Evolutionary conservation across 2,113 vertebrate genomes (phyloP), one percentile per base, ranked within the genome.

Genomic region (Rhinolophus sinicus): DNA sequence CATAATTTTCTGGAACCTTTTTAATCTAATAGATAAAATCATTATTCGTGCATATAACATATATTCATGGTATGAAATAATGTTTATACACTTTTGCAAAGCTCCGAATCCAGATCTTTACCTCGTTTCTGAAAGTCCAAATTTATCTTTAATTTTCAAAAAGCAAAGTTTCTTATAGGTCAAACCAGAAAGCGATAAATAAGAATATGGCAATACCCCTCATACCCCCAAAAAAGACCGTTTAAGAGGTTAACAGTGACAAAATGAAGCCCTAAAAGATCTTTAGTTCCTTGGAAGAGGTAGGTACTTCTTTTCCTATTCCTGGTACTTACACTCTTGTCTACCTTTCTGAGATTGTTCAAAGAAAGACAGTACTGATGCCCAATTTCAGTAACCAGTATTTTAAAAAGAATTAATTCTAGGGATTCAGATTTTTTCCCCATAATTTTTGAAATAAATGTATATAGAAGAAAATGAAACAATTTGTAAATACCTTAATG

Each of bases 361-460:
- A 56, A 1, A 77, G 58, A 89, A 73, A 88, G 5, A 5, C 6
- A 14, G 5, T 70, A 22, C 50, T 90, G 2, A 72, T 35, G 13
- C n/a, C 33, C 26, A 28, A 1, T 75, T 86, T 73, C 15, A 58
- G 60, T 70, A 40, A 19, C 44, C n/a, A 26, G 8, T 83, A 38
- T 67, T 83, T 88, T 86, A 87, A 38, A 90, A 78, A 94, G 21
- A 52, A 50, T 75, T 52, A 73, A 40, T 93, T 83, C 67, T 56
- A 91, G 28, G 24, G 33, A 86, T 81, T 90, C 35, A n/a, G 65
- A 3, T 64, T 75, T 54, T 50, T 11, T 54, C 24, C 28, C 52
- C 26, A 62, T n/a, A 93, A 83, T 96, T 96, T 96, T 54, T 90
- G 40, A 96, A 93, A 24, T 95, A 90, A 73, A 93, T 84, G 21